These are phyloP conservation scores for Caprella mutica DNA, from an alignment of 2,888 invertebrate species.

Conservation along the genomic window DNA sequence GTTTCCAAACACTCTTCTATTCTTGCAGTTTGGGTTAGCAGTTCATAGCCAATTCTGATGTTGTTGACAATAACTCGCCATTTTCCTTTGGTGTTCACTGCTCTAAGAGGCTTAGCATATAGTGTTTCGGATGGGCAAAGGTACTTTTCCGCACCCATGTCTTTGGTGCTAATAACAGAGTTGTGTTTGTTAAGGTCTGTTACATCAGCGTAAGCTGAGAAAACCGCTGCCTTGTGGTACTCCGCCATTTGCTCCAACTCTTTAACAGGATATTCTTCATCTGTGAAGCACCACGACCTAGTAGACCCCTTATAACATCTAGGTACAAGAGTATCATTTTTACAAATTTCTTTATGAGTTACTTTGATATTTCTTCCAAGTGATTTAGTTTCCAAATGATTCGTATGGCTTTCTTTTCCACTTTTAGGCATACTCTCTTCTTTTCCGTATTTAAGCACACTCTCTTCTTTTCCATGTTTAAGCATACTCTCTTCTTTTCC, in stretches of 20 bases:
- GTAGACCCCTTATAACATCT: constrained; percentile 34
- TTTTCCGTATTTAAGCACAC: no score
- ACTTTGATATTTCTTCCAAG: no score
- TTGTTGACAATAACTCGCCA: constrained; percentile 36
- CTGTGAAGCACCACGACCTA: constrained; percentile 24
- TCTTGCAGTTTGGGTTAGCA: constrained; percentile 34
- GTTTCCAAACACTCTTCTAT: constrained; percentile 33
- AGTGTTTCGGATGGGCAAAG: constrained; percentile 35
- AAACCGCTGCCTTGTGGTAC: constrained; percentile 8
- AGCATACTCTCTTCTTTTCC: no score
- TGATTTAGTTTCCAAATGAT: no score
- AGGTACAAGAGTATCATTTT: no score
- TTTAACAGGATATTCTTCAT: constrained; percentile 20
- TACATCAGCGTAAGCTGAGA: constrained; percentile 21
- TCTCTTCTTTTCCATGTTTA: no score
- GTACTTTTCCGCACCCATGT: constrained; percentile 31
- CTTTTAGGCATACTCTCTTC: no score
- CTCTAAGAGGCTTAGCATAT: constrained; percentile 35
- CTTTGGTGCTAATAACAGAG: constrained; percentile 34
- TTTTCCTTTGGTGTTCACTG: constrained; percentile 35
- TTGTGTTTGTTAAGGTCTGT: constrained; percentile 33
- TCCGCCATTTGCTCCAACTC: constrained; percentile 14
- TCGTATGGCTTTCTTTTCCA: no score
- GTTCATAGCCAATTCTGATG: constrained; percentile 33
- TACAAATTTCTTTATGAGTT: no score